Evolutionary conservation across 2,113 vertebrate species (phyloP).

Genomic region (Cynoglossus semilaevis): DNA sequence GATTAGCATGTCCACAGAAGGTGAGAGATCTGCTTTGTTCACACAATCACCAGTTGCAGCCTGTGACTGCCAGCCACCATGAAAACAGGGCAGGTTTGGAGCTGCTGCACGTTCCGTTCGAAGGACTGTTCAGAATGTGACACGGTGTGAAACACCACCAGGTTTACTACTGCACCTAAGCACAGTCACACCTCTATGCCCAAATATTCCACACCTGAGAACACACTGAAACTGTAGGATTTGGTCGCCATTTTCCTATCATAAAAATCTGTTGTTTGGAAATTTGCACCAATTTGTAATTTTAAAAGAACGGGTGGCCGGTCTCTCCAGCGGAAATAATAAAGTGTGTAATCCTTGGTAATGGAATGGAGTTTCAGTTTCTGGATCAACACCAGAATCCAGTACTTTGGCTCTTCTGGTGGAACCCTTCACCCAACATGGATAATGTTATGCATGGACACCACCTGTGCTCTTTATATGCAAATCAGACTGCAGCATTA

Average conservation of each 20-base stretch:
- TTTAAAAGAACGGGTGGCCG: no score
- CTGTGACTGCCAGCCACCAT: slow-evolving; percentile 4
- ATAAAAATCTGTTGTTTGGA: no score
- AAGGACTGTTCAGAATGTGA: neutral
- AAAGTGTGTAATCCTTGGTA: no score
- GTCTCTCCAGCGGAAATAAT: no score
- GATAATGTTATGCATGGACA: neutral
- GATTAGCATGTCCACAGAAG: slow-evolving; percentile 38
- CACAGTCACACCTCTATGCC: neutral
- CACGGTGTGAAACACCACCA: neutral
- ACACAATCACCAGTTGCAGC: slow-evolving; percentile 17
- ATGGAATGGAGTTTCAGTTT: no score
- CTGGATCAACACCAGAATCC: no score
- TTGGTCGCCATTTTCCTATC: no score
- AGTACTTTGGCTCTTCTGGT: no score
- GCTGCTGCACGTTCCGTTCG: slow-evolving; percentile 3
- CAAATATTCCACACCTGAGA: neutral
- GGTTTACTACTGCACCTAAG: neutral
- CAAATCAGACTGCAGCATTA: neutral
- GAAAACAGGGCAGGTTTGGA: slow-evolving; percentile 14
- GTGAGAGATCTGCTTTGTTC: slow-evolving; percentile 36
- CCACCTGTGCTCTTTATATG: slow-evolving; percentile 4
- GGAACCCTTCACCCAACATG: no score
- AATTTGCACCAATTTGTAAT: no score
- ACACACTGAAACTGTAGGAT: neutral